Evolutionary conservation across 1,140 invertebrate species (phyloP).

Genomic region (Acyrthosiphon pisum): DNA sequence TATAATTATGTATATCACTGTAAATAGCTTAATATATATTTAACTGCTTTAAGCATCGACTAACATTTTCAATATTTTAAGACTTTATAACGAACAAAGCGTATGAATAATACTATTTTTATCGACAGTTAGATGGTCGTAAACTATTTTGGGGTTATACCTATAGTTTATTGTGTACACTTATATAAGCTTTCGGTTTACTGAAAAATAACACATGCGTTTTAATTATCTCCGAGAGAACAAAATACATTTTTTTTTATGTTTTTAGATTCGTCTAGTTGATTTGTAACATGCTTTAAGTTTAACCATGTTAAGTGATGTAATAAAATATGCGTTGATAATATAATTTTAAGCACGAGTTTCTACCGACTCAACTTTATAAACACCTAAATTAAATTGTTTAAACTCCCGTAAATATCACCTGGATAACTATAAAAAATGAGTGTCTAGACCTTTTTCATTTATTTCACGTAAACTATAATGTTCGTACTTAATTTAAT

Average conservation of each 20-base stretch:
- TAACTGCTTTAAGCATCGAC: neutral
- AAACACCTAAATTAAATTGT: constrained; percentile 19
- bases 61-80: neutral
- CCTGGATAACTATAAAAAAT: neutral
- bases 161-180: neutral
- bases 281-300: neutral
- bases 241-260: neutral
- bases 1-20: neutral
- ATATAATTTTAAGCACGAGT: neutral
- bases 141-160: neutral
- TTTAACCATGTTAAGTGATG: neutral
- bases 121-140: neutral
- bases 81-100: neutral
- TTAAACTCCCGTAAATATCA: neutral
- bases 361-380: neutral
- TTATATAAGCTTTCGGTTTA: neutral
- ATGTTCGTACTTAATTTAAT: neutral
- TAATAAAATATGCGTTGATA: neutral
- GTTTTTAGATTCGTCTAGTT: neutral
- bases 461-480: neutral
- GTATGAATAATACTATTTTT: neutral
- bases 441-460: neutral
- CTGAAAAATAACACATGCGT: neutral
- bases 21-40: neutral
- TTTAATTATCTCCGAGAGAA: neutral